Evolutionary conservation across 2,888 invertebrate genomes (phyloP).

Genomic region (Polyommatus iphigenia): DNA sequence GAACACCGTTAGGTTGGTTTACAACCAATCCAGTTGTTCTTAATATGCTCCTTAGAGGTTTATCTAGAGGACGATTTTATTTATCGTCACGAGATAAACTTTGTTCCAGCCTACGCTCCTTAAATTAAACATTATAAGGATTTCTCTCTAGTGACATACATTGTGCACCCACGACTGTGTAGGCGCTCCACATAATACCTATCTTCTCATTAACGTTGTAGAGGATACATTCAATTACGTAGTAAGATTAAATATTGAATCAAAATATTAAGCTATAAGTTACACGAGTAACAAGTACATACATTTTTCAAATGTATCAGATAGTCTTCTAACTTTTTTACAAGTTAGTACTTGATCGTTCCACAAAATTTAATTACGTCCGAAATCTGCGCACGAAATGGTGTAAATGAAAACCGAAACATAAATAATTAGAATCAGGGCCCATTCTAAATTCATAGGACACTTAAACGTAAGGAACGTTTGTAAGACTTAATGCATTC

Average conservation of each 20-base stretch:
- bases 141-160: conserved; percentile 8
- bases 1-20: background rate
- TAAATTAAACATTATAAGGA: conserved; percentile 8
- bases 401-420: conserved; percentile 3
- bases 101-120: background rate
- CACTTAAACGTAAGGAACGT: conserved; percentile 31
- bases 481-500: conserved; percentile 64
- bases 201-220: conserved; percentile 6
- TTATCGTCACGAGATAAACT: background rate
- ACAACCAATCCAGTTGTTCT: background rate
- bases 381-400: background rate
- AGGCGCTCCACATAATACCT: background rate
- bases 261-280: background rate
- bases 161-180: conserved; percentile 8
- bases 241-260: background rate
- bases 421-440: conserved; percentile 23
- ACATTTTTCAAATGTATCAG: background rate
- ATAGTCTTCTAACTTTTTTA: background rate
- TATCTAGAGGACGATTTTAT: background rate
- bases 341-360: background rate
- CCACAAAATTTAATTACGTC: background rate
- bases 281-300: background rate
- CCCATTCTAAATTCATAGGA: conserved; percentile 29
- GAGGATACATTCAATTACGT: background rate
- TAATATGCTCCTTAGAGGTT: background rate